phyloP scores from a whole-genome alignment of 2,797 vertebrate species.

The Platyrinchus mystaceus region DNA sequence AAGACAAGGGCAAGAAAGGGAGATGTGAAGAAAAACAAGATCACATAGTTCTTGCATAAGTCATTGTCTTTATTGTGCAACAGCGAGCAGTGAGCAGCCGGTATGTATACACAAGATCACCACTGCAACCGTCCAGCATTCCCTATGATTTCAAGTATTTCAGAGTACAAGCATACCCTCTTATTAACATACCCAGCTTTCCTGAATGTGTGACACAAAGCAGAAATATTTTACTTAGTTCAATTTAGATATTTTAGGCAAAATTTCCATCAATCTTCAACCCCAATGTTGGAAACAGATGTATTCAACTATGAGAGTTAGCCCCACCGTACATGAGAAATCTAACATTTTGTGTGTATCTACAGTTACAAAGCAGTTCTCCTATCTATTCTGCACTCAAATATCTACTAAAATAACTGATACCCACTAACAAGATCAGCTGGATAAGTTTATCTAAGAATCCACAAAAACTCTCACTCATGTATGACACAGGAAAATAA shows the following conservation, averaged over 20 bases:
- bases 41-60: neutral
- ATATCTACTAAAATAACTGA: neutral
- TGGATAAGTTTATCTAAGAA: neutral
- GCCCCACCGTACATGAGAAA: neutral
- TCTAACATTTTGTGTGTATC: neutral
- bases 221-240: neutral
- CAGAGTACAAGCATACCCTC: neutral
- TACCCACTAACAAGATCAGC: neutral
- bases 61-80: neutral
- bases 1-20: neutral
- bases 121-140: neutral
- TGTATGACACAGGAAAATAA: neutral
- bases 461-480: neutral
- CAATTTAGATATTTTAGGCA: neutral
- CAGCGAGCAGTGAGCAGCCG: fast-evolving
- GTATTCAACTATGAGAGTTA: neutral
- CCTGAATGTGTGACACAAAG: neutral
- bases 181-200: neutral
- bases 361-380: neutral
- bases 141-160: neutral
- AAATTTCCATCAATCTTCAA: neutral
- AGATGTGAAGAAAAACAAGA: neutral
- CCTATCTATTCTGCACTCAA: neutral
- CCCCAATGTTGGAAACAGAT: neutral
- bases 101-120: fast-evolving